These are phyloP conservation scores for Meganola albula DNA, from an alignment of 2,888 invertebrate species.

Conservation along the genomic window DNA sequence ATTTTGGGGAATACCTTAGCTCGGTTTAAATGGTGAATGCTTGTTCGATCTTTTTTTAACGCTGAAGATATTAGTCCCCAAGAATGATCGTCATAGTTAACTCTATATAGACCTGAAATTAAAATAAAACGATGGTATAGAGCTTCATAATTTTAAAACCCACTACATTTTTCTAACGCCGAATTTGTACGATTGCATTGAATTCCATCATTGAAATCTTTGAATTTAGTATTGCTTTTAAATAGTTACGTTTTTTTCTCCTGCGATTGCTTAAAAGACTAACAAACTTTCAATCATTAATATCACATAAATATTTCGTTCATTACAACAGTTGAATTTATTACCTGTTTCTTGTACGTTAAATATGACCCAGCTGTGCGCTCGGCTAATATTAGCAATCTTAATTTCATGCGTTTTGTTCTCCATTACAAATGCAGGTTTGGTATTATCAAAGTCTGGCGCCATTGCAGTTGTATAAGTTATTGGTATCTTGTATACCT, in stretches of 20 bases:
- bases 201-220: too few species aligned
- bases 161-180: too few species aligned
- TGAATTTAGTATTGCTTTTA: too few species aligned
- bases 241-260: too few species aligned
- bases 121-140: too few species aligned
- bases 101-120: constrained; percentile 79
- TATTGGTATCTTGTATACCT: constrained; percentile 64
- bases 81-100: constrained; percentile 78
- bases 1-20: constrained; percentile 86
- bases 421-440: constrained; percentile 56
- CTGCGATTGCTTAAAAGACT: too few species aligned
- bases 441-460: constrained; percentile 48
- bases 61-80: constrained; percentile 71
- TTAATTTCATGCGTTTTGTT: constrained; percentile 33
- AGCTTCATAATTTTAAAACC: too few species aligned
- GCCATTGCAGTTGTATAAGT: constrained; percentile 48
- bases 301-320: too few species aligned
- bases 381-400: constrained; percentile 37
- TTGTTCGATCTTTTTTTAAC: constrained; percentile 55
- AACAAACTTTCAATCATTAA: too few species aligned
- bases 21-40: constrained; percentile 82
- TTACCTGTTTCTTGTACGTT: constrained; percentile 80
- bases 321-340: neutral
- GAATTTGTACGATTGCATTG: too few species aligned
- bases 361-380: constrained; percentile 75